Evolutionary conservation across 2,113 vertebrate genomes (phyloP), one percentile per base, ranked within the genome.

Genomic region (Hippocampus abdominalis): DNA sequence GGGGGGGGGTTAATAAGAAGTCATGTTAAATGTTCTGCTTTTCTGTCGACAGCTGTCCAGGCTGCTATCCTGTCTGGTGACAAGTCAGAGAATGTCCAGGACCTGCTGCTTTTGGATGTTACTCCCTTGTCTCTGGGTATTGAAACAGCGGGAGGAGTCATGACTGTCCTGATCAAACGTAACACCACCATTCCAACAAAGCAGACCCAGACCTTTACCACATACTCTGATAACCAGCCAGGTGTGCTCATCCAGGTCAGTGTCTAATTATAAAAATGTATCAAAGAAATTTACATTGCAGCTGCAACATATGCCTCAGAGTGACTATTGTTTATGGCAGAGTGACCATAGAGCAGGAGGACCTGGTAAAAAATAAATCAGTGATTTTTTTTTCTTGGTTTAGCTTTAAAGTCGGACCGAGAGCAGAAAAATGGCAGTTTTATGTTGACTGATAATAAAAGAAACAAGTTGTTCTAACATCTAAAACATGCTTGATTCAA

Each of bases 171-270:
- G 62, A 92, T 94, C 73, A 93, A 93, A 65, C 90, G 93, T 3
- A 94, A 94, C 83, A 93, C 92, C 62, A 93, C 92, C 51, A 93
- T 93, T 80, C 92, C 92, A 36, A 94, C 92, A 10, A 93, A 91
- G 76, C 92, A 93, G 81, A 93, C 91, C 39, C 91, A 93, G 81
- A 92, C 90, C 57, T 94, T 94, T 78, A 93, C 93, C 72, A 92
- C 89, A 23, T 92, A 92, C 70, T 90, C 90, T 0, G 91, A 91
- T 64, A 93, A 93, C 89, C 93, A 93, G 81, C 92, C 90, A 29
- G 90, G 91, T 68, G 91, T 92, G 83, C 90, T 91, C 56, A 93
- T 93, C 69, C 91, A 93, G 84, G 91, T 93, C 16, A 59, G 69
- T 4, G 7, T 39, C 44, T 39, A 21, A 1, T 32, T 20, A 32